Base-by-base conservation (phyloP, 2,797 vertebrate genomes). In the Mormyrops attenuatus region DNA sequence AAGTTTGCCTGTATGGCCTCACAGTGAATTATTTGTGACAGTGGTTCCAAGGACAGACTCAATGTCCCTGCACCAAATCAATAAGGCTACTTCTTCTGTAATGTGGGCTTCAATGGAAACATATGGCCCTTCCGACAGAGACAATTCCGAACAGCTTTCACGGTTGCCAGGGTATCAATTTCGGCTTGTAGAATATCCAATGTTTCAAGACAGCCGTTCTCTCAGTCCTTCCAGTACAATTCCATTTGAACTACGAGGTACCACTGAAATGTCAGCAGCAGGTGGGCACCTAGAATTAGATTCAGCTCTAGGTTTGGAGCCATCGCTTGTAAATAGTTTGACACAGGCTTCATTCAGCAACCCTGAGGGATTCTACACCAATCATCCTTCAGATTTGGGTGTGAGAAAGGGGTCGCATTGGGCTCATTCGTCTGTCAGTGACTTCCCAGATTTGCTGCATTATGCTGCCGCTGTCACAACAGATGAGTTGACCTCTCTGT, bases 11-110 rank as follows among this genome's bases (percentile, higher is more conserved):
- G 89, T 57, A 0, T 88, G 87, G 86, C 63, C 91, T 92, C 93
- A 93, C 90, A 94, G 89, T 69, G 90, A 91, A 73, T 91, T 87
- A 88, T 90, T 90, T 82, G 89, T 90, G 88, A 91, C 90, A 49
- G 38, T 87, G 1, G 90, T 52, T 85, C 90, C 88, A 55, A 90
- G 52, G 5, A 8, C 91, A 7, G 85, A 89, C 85, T 88, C 60
- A 13, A 73, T 89, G 47, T 89, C 91, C 90, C 88, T 89, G 52
- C 88, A 47, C 22, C 53, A 88, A n/a, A 47, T 53, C 52, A 89
- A 88, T 88, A 91, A 92, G 87, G 87, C 77, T 57, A 69, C 69
- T 0, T 38, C 49, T 30, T 88, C 89, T 60, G 77, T 91, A 88
- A 92, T 91, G 86, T 60, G 84, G 88, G 86, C 53, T 88, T 90